Conservation (phyloP, 2,888 invertebrate species). For the Diadromus collaris region DNA sequence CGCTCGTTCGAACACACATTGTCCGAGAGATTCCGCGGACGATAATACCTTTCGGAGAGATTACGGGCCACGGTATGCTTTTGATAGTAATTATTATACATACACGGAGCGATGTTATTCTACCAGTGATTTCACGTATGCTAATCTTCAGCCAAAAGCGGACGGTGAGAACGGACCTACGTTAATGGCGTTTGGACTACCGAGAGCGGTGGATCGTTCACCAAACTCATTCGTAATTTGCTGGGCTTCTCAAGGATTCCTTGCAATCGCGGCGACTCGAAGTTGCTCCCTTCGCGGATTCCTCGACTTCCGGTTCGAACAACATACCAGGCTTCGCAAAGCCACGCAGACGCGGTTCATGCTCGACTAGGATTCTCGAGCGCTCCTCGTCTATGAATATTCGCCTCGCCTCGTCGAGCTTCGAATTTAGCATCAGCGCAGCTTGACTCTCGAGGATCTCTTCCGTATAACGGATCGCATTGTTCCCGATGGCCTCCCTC, state of each 20-base stretch:
- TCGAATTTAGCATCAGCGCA: conserved; percentile 15
- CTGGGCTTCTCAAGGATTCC: conserved; percentile 10
- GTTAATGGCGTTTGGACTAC: neutral
- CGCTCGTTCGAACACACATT: neutral
- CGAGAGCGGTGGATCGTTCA: neutral
- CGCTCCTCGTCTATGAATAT: conserved; percentile 55
- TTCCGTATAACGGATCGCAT: conserved; percentile 38
- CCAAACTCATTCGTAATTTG: conserved; percentile 2
- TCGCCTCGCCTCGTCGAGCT: conserved; percentile 28
- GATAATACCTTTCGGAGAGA: conserved; percentile 29
- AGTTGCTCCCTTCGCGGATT: neutral
- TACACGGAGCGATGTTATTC: neutral
- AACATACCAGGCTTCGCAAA: conserved; percentile 38
- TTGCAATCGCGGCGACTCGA: neutral
- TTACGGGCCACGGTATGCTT: conserved; percentile 11
- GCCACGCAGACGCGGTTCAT: conserved; percentile 43
- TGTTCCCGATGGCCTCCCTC: conserved; percentile 32
- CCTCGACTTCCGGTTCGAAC: neutral
- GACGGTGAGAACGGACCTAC: neutral
- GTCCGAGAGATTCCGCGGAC: neutral
- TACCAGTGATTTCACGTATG: neutral
- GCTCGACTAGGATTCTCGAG: conserved; percentile 56
- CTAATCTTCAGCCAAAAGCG: neutral
- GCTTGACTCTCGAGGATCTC: conserved; percentile 48
- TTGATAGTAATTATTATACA: conserved; percentile 1